Evolutionary conservation across 2,113 vertebrate species (phyloP), one percentile per base, ranked within the genome.

Genomic region (Pseudopodoces humilis): DNA sequence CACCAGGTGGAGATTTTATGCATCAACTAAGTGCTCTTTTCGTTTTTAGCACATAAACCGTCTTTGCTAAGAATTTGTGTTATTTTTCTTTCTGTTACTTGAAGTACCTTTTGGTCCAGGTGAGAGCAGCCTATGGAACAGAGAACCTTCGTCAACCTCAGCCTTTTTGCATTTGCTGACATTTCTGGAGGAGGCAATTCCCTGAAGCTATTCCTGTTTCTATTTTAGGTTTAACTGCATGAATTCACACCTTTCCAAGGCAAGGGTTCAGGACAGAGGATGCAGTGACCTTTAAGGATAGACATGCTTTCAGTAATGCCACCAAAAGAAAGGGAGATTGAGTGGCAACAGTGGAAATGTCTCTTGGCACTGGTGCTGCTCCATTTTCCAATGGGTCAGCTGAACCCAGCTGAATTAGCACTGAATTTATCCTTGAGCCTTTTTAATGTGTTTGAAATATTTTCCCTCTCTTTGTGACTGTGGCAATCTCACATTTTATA

Each of bases 1-100:
- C 95, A 94, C 88, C 76, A 92, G 94, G 88, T 95, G 95, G 92
- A 94, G 93, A 90, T 91, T 93, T 67, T 23, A 59, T 28, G 19
- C 35, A 65, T 62, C 67, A 35, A 15, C 14, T 5, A 47, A 63
- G 22, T 10, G 18, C 56, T 50, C 35, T 37, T 77, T 69, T 28
- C 2, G 7, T 12, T 90, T 70, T 27, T 31, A 31, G 15, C 20
- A 15, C 53, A 18, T 46, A 76, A 83, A 68, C 25, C 1, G 1
- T 44, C 33, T 64, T 60, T 62, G 21, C 15, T 30, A 72, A 92
- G 71, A 62, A n/a, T 10, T 27, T 14, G 6, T 28, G 23, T 72
- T 88, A 37, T 39, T 91, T 80, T 75, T 78, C 49, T 21, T 67
- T 59, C 41, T 67, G 10, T 41, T 43, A 20, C 53, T 67, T 58